These are phyloP conservation scores for Campoplex nolae DNA, from an alignment of 2,888 invertebrate genomes.

Conservation along the genomic window DNA sequence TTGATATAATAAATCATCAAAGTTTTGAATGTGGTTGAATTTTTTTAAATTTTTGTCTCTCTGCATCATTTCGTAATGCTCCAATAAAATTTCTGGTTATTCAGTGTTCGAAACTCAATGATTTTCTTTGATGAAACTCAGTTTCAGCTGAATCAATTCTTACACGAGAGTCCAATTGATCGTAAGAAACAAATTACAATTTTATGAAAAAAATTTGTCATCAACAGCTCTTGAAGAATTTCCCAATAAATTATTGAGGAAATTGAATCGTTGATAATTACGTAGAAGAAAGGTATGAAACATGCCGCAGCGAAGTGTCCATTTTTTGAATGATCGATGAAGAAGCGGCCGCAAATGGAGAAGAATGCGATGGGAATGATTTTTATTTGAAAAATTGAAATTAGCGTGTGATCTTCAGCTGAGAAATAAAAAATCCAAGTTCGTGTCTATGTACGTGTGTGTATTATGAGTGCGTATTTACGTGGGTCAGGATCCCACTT, in stretches of 20 bases:
- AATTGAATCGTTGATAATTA: constrained; percentile 2
- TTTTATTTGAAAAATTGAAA: constrained; percentile 30
- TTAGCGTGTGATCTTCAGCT: constrained; percentile 68
- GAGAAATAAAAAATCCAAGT: constrained; percentile 56
- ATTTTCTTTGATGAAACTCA: too few relatives aligned
- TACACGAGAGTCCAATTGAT: neutral
- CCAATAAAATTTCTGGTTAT: too few relatives aligned
- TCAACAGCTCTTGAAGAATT: neutral
- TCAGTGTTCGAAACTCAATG: too few relatives aligned
- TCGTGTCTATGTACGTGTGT: constrained; percentile 40
- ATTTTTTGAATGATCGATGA: constrained; percentile 21
- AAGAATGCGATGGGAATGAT: constrained; percentile 69
- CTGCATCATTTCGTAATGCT: too few relatives aligned
- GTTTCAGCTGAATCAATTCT: neutral
- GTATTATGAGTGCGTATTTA: constrained; percentile 59
- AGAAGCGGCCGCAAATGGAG: constrained; percentile 30
- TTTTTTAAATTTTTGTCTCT: too few relatives aligned
- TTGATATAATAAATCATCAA: neutral
- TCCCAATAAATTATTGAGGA: neutral
- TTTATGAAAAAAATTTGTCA: neutral
- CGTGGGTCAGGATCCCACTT: constrained; percentile 89
- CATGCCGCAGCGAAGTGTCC: constrained; percentile 79
- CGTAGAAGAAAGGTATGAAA: constrained; percentile 69
- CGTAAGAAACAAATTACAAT: neutral
- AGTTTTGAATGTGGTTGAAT: neutral